A percentile compares a stretch with the other conserved stretches of the same genome.
Conservation (phyloP, 2,888 invertebrate genomes). For the Crepidodera aurea region DNA sequence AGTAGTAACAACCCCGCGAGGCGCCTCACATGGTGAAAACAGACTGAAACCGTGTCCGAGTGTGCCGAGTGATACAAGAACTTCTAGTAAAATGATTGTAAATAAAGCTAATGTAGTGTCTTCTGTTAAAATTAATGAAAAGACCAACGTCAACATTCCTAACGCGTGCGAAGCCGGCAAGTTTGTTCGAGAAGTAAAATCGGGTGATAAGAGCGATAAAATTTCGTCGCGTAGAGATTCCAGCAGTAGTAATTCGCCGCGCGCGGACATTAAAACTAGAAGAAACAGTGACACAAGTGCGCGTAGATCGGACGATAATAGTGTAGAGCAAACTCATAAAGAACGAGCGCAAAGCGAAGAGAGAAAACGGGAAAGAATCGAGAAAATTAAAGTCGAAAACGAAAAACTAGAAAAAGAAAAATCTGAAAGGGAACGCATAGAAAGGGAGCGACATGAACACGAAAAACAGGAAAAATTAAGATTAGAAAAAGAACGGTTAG, state of each 20-base stretch:
- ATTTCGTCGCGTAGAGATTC: conserved; percentile 50
- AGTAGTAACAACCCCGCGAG: conserved; percentile 48
- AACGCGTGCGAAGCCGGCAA: conserved; percentile 41
- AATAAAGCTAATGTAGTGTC: conserved; percentile 55
- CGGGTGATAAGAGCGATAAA: conserved; percentile 52
- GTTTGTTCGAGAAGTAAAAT: conserved; percentile 45
- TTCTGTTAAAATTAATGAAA: conserved; percentile 46
- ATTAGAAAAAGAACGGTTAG: conserved; percentile 54
- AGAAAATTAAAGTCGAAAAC: conserved; percentile 58
- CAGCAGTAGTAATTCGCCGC: conserved; percentile 45
- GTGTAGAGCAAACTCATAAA: conserved; percentile 50
- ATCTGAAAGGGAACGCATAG: conserved; percentile 56
- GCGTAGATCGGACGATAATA: conserved; percentile 51
- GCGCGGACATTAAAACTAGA: conserved; percentile 52
- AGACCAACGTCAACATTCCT: conserved; percentile 48
- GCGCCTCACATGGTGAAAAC: conserved; percentile 54
- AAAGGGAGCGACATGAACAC: conserved; percentile 55
- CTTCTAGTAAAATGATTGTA: conserved; percentile 58
- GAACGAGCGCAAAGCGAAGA: conserved; percentile 58
- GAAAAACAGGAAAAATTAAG: conserved; percentile 61
- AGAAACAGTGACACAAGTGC: conserved; percentile 55
- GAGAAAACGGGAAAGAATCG: conserved; percentile 56
- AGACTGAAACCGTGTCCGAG: conserved; percentile 56
- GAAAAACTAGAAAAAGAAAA: conserved; percentile 53
- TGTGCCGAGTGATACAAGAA: conserved; percentile 56